These are phyloP conservation scores for Muraenolepis orangiensis DNA, from an alignment of 2,797 vertebrate genomes.

Conservation along the genomic window DNA sequence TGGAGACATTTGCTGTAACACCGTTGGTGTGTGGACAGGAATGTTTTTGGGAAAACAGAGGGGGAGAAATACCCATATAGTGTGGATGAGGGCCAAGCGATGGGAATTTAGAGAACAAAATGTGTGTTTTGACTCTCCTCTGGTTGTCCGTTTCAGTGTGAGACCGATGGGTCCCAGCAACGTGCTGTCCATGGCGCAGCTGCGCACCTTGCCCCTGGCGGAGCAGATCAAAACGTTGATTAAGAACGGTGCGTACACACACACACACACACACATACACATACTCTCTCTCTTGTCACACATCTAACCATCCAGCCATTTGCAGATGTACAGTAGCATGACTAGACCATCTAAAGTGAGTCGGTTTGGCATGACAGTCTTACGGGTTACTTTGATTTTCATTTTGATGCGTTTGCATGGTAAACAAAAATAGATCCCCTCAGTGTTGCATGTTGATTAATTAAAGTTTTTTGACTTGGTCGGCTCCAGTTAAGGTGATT, in stretches of 20 bases:
- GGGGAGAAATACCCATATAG: too few relatives aligned
- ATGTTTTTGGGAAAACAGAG: too few relatives aligned
- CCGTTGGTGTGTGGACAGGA: too few relatives aligned
- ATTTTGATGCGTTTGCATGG: background rate
- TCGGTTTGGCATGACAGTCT: too few relatives aligned
- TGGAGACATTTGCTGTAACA: too few relatives aligned
- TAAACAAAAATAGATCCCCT: background rate
- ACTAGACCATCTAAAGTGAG: too few relatives aligned
- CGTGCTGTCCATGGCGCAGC: constrained; percentile 94
- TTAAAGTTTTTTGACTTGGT: background rate
- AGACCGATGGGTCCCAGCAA: constrained; percentile 92
- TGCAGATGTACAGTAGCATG: too few relatives aligned
- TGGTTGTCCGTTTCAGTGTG: constrained; percentile 64
- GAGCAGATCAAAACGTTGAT: constrained; percentile 97
- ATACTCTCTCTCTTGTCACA: too few relatives aligned
- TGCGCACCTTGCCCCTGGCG: constrained; percentile 88
- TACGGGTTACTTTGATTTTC: background rate
- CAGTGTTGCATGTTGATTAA: background rate
- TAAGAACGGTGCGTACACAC: constrained; percentile 85
- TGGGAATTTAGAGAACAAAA: too few relatives aligned
- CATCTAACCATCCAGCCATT: too few relatives aligned
- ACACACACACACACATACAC: background rate
- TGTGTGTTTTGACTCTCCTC: background rate
- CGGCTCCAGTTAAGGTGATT: constrained; percentile 88
- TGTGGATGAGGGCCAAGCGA: too few relatives aligned